phyloP scores from a whole-genome alignment of 2,113 vertebrate species.

The Anguilla japonica region DNA sequence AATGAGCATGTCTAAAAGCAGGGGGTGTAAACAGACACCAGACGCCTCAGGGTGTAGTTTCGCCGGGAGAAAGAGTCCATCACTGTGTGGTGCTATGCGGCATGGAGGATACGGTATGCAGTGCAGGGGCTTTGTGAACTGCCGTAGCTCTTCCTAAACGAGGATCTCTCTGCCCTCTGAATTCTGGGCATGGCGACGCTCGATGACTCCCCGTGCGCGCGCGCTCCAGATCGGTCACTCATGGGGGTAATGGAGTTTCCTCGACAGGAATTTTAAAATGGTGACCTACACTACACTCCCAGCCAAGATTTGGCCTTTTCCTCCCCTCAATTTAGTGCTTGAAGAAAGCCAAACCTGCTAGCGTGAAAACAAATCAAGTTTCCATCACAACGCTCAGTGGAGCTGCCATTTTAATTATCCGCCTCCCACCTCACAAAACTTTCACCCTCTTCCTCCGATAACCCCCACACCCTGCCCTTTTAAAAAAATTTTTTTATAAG shows the following conservation, averaged over 20 bases:
- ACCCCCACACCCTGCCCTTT: no score
- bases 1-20: no score
- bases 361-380: not conserved
- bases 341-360: not conserved
- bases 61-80: no score
- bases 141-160: not conserved
- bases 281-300: not conserved
- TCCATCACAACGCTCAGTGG: not conserved
- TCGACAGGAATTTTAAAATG: not conserved
- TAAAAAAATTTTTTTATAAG: no score
- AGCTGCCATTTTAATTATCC: not conserved
- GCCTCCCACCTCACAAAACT: not conserved
- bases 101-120: no score
- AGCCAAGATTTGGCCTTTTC: not conserved
- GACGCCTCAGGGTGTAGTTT: no score
- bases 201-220: no score
- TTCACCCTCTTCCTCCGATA: not conserved
- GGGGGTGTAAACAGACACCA: no score
- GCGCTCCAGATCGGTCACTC: not conserved
- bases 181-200: no score
- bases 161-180: not conserved
- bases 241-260: not conserved
- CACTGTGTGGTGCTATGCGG: no score
- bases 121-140: no score
- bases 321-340: not conserved